Base-by-base conservation (phyloP, 2,113 vertebrate species). In the Pomatostomus ruficeps region DNA sequence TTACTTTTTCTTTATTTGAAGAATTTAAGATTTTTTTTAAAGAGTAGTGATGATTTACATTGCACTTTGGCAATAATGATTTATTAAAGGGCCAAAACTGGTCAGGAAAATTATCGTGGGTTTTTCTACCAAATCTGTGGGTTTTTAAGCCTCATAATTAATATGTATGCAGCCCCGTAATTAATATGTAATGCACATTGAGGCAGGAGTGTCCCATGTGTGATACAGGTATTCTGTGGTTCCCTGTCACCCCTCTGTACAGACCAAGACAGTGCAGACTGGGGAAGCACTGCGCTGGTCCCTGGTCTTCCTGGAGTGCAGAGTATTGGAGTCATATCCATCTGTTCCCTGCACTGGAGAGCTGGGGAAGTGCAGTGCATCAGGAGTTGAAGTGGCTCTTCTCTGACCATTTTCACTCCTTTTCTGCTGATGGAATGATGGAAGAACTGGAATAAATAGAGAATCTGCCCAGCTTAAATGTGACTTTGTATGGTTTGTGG, bases 281-380 rank as follows among this genome's bases (percentile, higher is more conserved):
- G 1, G 3, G 6, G 62, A 75, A 1, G 3, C 2, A 1, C 14
- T 79, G 61, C 22, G 9, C 28, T 33, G 11, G 2, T 76, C 58
- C 28, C 38, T 86, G 76, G 3, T 52, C 18, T 65, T 28, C 4
- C 33, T 31, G 40, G 29, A 43, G 28, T 4, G 38, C 36, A 35
- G 43, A 24, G 8, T 24, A 5, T 14, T 63, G 63, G 19, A 7
- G 10, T n/a, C 48, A 0, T 1, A 6, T 21, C 2, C 9, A 6
- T 36, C 6, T 20, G 0, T 4, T 84, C 29, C 35, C 33, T 58
- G 49, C 0, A 0, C 8, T 77, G 66, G 31, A 74, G 22, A 65
- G 46, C 18, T 10, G 17, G 62, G 58, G 57, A 51, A n/a, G 12
- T 17, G 46, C n/a, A n/a, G 20, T 28, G n/a, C 36, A 3, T 3